Percentiles rank a stretch among this genome's conserved stretches.
phyloP scores from a whole-genome alignment of 2,888 invertebrate genomes.

The Pristionchus maxplancki region DNA sequence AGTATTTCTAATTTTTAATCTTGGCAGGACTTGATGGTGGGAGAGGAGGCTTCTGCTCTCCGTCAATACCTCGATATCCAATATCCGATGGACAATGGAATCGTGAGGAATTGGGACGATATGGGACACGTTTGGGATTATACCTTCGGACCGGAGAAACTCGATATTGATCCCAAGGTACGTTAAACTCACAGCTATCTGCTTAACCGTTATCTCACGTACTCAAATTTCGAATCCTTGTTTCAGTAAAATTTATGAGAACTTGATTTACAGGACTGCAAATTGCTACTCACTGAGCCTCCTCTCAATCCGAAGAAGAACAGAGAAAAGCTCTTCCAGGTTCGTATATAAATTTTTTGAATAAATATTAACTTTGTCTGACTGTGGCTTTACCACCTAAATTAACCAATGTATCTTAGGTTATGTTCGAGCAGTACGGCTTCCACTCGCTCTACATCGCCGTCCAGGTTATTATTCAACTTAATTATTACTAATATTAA shows the following conservation, averaged over 20 bases:
- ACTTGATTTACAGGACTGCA: conserved; percentile 82
- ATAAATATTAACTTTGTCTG: too few species aligned
- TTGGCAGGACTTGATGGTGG: conserved; percentile 97
- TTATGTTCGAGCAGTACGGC: conserved; percentile 81
- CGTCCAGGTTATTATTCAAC: conserved; percentile 77
- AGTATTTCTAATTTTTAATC: too few species aligned
- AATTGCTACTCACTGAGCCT: conserved; percentile 95
- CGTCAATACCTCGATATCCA: conserved; percentile 96
- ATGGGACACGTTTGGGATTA: conserved; percentile 99
- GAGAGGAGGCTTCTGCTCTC: conserved; percentile 97
- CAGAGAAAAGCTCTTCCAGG: conserved; percentile 97
- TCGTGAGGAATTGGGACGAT: conserved; percentile 93
- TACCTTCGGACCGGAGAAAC: conserved; percentile 96
- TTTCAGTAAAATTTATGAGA: neutral
- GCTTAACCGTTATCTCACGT: too few species aligned
- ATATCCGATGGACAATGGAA: conserved; percentile 99
- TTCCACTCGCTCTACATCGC: conserved; percentile 81
- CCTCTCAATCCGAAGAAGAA: conserved; percentile 99
- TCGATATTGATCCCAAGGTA: conserved; percentile 91
- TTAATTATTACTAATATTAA: neutral
- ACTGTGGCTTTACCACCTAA: too few species aligned
- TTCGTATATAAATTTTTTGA: too few species aligned
- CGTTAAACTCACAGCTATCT: neutral
- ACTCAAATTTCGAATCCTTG: neutral
- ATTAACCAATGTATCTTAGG: conserved; percentile 67